Evolutionary conservation across 1,140 invertebrate genomes (phyloP), one percentile per base, ranked within the genome.

Genomic region (Adelges cooleyi): DNA sequence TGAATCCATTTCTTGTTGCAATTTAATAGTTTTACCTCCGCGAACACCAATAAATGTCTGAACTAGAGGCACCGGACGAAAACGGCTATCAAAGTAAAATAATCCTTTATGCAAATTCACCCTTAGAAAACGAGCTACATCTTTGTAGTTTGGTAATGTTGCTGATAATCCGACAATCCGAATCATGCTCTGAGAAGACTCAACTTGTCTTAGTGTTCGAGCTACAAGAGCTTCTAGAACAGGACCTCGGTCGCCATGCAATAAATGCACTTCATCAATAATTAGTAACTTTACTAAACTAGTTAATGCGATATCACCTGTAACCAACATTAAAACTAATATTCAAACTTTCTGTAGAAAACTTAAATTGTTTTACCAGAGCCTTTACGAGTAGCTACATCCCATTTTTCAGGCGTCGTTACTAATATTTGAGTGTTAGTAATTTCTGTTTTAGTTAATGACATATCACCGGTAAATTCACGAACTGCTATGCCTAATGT

Each of bases 371-470:
- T 72, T 71, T 68, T 76, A 79, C 79, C 68, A 69, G 84, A 82
- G 67, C 87, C 86, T 78, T 99, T 99, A 65, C 97, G 78, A 0
- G 96, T 98, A 2, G 99, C 92, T 15, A 99, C 94, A 77, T 99
- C 97, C 95, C 96, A 99, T 74, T 99, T 99, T 77, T 99, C 97
- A 1, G 97, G 97, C 0, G 97, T 99, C 1, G 95, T 95, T 3
- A 99, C 90, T 18, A 99, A 81, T 85, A 99, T 97, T 77, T 98
- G 95, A 0, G 97, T 99, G 71, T 93, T 84, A 20, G 86, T 80
- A 66, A 99, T 96, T 78, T 99, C 95, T 36, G 82, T 79, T 75
- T 96, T 98, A 0, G 92, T 94, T 20, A 99, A 76, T 72, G 96
- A 92, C 89, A 98, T 99, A 75, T 99, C 97, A 17, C 97, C 97